Conservation (phyloP, 2,113 vertebrate species). For the Myiopsitta monachus region DNA sequence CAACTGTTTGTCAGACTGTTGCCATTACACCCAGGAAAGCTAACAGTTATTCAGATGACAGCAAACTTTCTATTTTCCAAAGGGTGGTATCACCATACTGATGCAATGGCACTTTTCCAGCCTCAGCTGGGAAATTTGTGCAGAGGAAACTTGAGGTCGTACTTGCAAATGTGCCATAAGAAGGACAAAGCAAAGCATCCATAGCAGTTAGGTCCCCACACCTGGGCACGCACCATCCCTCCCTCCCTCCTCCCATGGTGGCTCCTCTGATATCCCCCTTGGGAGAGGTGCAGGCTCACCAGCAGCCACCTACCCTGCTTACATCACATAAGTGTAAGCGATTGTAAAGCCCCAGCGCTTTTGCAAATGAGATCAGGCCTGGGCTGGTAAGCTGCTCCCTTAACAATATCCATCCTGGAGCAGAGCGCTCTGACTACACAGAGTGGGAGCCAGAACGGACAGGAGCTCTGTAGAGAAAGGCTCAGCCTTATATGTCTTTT, state of each 20-base stretch:
- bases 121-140: neutral
- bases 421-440: neutral
- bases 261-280: neutral
- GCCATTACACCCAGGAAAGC: neutral
- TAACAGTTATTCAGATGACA: neutral
- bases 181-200: rapidly evolving
- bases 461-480: neutral
- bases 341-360: neutral
- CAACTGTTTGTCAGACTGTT: rapidly evolving
- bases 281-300: neutral
- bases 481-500: neutral
- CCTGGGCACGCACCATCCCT: rapidly evolving
- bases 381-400: neutral
- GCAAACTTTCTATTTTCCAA: neutral
- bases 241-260: neutral
- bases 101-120: neutral
- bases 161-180: neutral
- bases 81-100: neutral
- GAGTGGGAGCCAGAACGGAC: neutral
- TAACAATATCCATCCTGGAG: neutral
- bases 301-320: neutral
- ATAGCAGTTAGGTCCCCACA: rapidly evolving
- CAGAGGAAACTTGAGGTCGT: rapidly evolving
- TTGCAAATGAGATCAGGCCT: neutral
- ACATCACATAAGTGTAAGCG: neutral